A percentile compares a stretch with the other conserved stretches of the same genome.
Evolutionary conservation across 2,888 invertebrate species (phyloP).

Genomic region (Cylloceria caligata): DNA sequence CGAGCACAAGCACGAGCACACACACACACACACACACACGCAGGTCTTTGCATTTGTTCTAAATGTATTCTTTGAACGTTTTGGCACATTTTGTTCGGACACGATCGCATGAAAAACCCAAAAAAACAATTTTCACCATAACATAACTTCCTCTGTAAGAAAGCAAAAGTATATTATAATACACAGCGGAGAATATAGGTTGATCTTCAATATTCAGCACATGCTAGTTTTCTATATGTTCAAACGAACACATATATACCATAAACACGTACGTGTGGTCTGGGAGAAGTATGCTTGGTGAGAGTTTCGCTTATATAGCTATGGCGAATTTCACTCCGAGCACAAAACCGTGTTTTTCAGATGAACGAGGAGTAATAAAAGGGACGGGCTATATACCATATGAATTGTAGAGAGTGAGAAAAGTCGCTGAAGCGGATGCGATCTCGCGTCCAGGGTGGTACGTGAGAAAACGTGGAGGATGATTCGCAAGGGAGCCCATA

Average conservation of each 20-base stretch:
- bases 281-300: constrained; percentile 8
- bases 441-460: constrained; percentile 42
- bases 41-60: no score
- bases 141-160: no score
- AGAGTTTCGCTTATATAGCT: constrained; percentile 20
- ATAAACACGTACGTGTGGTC: not conserved
- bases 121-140: no score
- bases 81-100: no score
- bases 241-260: not conserved
- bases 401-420: constrained; percentile 24
- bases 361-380: constrained; percentile 35
- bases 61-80: no score
- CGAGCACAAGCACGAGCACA: no score
- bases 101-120: no score
- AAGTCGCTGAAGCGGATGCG: constrained; percentile 48
- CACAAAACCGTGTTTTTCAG: constrained; percentile 64
- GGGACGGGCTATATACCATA: constrained; percentile 21
- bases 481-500: constrained; percentile 60
- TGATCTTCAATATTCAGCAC: not conserved
- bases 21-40: no score
- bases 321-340: constrained; percentile 57
- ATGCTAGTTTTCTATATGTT: not conserved
- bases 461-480: constrained; percentile 41
- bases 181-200: not conserved
- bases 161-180: not conserved